Evolutionary conservation across 2,113 vertebrate genomes (phyloP), one percentile per base, ranked within the genome.

Genomic region (Neodontobutis hainanensis): DNA sequence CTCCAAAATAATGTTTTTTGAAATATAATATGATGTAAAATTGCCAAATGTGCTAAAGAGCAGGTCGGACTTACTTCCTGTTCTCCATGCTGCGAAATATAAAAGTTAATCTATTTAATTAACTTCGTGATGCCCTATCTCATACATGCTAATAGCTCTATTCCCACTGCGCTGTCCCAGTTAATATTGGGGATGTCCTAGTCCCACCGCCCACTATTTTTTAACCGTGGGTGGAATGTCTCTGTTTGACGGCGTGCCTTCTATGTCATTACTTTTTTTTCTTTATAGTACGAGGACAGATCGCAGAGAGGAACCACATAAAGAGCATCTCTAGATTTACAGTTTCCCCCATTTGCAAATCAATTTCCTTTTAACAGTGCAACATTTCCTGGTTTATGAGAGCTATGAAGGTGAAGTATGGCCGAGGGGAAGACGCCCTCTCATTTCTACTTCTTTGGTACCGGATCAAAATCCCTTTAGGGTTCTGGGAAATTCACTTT

Each of bases 381-480:
- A 64, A 75, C 46, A 75, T 77, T 85, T 83, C 67, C 71, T 58
- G 19, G 32, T 82, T 84, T 82, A 85, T 65, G 57, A 60, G 45
- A 52, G 42, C 61, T 45, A 55, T 80, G 78, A 74, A 84, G 80
- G 70, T 81, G 51, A 81, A 72, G 47, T 61, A 80, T 63, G 5
- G 70, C 80, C 73, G 4, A 51, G 61, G 70, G 81, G 64, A 36
- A 68, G 35, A 72, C 27, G 11, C 56, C n/a, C 61, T 36, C 34
- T 67, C 50, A 48, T 35, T 48, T 16, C 40, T 36, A 44, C 27
- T 38, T 50, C 19, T 56, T 65, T 73, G 50, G 61, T 56, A 57
- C 11, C 0, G 5, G 36, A 68, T 70, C 62, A 74, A 73, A 81
- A 8, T 45, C 35, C 73, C 56, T 62, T 75, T 27, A 62, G 77